Evolutionary conservation across 2,113 vertebrate species (phyloP), one percentile per base, ranked within the genome.

Genomic region (Sylvietta virens): DNA sequence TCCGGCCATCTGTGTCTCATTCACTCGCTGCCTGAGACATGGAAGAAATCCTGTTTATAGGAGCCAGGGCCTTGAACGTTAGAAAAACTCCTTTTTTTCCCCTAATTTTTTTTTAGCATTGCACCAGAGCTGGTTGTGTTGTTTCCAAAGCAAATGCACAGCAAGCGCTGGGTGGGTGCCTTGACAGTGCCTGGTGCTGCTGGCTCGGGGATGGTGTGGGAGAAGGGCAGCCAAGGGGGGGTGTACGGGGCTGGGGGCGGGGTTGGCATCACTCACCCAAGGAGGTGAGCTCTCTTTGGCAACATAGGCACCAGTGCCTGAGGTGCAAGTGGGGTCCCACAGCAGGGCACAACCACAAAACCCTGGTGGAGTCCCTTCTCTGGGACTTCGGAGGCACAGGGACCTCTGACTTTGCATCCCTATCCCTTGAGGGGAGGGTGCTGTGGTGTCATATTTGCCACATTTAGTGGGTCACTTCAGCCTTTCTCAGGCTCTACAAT

Each of bases 201-300:
- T 37, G 70, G 54, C 73, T 54, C 0, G 0, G 37, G 62, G 56
- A 2, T 14, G 62, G 15, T 27, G 54, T 60, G 6, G 81, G 50
- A 77, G 53, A 42, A 71, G 28, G 33, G 72, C 3, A 6, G 37
- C 66, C 24, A 10, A 24, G 37, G 13, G 6, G 22, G 35, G 42
- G 1, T 40, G 35, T 23, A 1, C 0, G 0, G 74, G 11, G 16
- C 24, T 65, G 57, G 61, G 48, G 3, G 3, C 0, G 0, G 71
- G 19, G 12, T 39, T 11, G 7, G 81, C 50, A 15, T 76, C 84
- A 2, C 57, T 51, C 51, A 3, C 56, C 45, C n/a, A 1, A 8
- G 8, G 24, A 24, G 28, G 2, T 57, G 72, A 64, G 6, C 57
- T 42, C 2, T 1, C 47, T 35, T n/a, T 1, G 11, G 50, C 30